Percentiles rank a stretch among this genome's conserved stretches.
Conservation (phyloP, 2,888 invertebrate genomes). For the Lucinisca nassula region DNA sequence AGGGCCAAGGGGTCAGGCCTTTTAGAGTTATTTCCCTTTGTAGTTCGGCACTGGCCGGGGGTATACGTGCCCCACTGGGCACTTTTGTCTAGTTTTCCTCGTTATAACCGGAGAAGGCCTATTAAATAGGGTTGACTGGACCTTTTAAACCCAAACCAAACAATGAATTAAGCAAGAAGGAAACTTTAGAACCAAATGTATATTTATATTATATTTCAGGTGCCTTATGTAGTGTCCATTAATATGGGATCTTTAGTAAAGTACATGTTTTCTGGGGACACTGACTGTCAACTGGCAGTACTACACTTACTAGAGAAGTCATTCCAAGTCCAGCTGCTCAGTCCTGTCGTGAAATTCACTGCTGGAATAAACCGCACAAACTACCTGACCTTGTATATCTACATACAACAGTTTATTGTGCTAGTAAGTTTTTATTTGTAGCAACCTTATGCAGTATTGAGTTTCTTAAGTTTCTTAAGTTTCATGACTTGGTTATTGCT, state of each 20-base stretch:
- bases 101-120: no score
- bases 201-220: background rate
- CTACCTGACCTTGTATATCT: slow-evolving; percentile 49
- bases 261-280: background rate
- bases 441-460: background rate
- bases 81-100: no score
- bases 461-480: no score
- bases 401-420: slow-evolving; percentile 63
- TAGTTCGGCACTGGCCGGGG: no score
- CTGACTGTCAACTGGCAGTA: slow-evolving; percentile 7
- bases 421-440: slow-evolving; percentile 44
- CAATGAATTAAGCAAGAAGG: no score
- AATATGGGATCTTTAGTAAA: slow-evolving; percentile 4
- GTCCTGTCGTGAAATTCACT: slow-evolving; percentile 24
- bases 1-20: no score
- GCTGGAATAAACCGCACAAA: slow-evolving; percentile 38
- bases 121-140: no score
- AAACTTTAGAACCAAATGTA: no score
- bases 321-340: slow-evolving; percentile 27
- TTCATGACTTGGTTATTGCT: no score
- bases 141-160: no score
- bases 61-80: no score
- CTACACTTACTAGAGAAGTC: slow-evolving; percentile 49
- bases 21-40: no score
- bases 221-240: background rate